Evolutionary conservation across 2,797 vertebrate species (phyloP).

Genomic region (Chiroxiphia lanceolata): DNA sequence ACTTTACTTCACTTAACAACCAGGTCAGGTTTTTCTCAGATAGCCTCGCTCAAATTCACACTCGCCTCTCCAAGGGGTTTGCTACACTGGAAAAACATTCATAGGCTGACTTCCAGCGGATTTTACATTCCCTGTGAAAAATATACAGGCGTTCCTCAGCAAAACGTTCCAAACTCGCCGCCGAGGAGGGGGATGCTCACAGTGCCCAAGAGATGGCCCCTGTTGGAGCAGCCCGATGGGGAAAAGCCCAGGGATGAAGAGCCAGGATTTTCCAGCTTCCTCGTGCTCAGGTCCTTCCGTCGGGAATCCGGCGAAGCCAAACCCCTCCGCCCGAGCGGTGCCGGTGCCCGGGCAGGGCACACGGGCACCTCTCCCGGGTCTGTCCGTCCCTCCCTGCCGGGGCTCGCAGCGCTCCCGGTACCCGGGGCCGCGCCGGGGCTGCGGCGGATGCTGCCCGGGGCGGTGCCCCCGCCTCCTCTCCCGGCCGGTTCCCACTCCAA

Average conservation of each 20-base stretch:
- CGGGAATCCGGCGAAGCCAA: neutral
- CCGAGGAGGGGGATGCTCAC: neutral
- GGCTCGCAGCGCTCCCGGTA: neutral
- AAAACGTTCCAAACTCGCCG: fast-evolving
- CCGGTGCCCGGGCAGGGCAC: neutral
- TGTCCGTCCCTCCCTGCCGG: neutral
- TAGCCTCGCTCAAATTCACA: neutral
- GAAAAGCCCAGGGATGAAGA: neutral
- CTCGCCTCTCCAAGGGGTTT: neutral
- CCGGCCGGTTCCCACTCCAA: fast-evolving
- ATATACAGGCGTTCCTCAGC: fast-evolving
- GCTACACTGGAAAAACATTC: neutral
- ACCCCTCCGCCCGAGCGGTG: fast-evolving
- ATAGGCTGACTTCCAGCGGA: neutral
- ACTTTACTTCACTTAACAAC: constrained; percentile 3
- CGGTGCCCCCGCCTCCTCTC: neutral
- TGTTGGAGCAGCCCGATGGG: fast-evolving
- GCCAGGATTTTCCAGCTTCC: neutral
- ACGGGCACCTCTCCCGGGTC: fast-evolving
- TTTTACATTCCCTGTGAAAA: neutral
- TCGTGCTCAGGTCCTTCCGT: fast-evolving
- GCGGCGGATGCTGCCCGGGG: neutral
- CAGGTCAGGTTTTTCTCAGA: constrained; percentile 15
- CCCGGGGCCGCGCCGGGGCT: neutral
- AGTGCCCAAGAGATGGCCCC: fast-evolving